phyloP scores from a whole-genome alignment of 2,888 invertebrate species.

The Bellardia pandia region DNA sequence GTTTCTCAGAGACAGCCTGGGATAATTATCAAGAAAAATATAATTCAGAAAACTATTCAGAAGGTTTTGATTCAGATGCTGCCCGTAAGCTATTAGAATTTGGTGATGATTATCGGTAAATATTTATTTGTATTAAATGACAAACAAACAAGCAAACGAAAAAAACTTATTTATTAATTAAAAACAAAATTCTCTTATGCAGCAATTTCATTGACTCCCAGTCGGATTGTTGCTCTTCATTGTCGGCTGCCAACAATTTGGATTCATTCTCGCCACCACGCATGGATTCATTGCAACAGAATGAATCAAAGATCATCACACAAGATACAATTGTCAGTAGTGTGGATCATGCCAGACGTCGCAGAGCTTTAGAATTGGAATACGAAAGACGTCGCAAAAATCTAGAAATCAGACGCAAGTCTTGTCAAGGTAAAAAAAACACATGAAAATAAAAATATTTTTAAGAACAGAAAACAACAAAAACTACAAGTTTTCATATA shows the following conservation, averaged over 20 bases:
- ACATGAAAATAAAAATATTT: slow-evolving; percentile 36
- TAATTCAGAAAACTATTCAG: slow-evolving; percentile 95
- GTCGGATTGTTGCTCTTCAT: slow-evolving; percentile 93
- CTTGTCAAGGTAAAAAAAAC: slow-evolving; percentile 80
- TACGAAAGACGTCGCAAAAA: slow-evolving; percentile 83
- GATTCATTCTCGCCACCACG: slow-evolving; percentile 85
- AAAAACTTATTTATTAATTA: slow-evolving; percentile 4
- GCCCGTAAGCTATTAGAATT: slow-evolving; percentile 93
- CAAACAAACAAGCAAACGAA: background rate
- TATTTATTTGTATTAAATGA: slow-evolving; percentile 35
- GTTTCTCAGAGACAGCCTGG: slow-evolving; percentile 96
- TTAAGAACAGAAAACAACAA: slow-evolving; percentile 1
- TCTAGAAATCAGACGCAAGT: slow-evolving; percentile 82
- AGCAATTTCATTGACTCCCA: slow-evolving; percentile 93
- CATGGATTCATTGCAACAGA: slow-evolving; percentile 83
- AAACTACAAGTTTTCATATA: background rate
- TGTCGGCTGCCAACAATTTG: slow-evolving; percentile 87
- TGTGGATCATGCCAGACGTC: slow-evolving; percentile 83
- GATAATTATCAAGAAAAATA: slow-evolving; percentile 98
- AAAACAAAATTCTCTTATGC: slow-evolving; percentile 42
- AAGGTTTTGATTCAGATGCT: slow-evolving; percentile 93
- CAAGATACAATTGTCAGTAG: slow-evolving; percentile 82
- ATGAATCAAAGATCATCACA: slow-evolving; percentile 81
- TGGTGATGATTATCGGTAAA: slow-evolving; percentile 93
- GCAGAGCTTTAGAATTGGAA: slow-evolving; percentile 83